Conservation (phyloP, 2,888 invertebrate genomes). For the Hemicrepidius hirtus region DNA sequence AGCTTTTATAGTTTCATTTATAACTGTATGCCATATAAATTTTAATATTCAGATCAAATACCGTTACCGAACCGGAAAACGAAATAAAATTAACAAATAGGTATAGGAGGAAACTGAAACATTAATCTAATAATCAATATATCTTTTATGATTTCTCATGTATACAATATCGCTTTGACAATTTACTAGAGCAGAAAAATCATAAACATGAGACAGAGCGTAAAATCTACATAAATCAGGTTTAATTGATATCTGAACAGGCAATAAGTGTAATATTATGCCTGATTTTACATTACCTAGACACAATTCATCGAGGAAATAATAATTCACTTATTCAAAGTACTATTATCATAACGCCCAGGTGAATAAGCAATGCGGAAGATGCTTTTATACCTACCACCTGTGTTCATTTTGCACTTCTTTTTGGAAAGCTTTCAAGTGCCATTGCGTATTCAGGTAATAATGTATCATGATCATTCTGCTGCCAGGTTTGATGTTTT, state of each 20-base stretch:
- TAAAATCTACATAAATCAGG: conserved; percentile 18
- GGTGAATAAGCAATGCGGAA: conserved; percentile 10
- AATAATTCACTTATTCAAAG: conserved; percentile 28
- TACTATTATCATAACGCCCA: conserved; percentile 17
- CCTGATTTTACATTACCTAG: conserved; percentile 28
- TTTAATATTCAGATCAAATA: too few relatives aligned
- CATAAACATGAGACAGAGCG: neutral
- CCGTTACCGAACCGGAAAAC: too few relatives aligned
- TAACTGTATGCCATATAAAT: too few relatives aligned
- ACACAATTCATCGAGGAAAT: conserved; percentile 17
- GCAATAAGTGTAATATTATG: conserved; percentile 13
- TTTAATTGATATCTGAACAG: conserved; percentile 21
- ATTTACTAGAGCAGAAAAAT: conserved; percentile 5
- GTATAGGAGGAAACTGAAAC: neutral
- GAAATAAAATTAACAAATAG: too few relatives aligned
- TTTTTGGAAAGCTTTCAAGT: conserved; percentile 14
- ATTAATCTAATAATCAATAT: conserved; percentile 2
- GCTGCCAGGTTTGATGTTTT: neutral
- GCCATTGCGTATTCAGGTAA: neutral
- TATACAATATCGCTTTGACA: conserved; percentile 9
- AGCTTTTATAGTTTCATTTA: too few relatives aligned
- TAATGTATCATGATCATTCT: neutral
- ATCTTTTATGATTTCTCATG: conserved; percentile 10
- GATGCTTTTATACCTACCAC: conserved; percentile 17
- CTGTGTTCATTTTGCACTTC: conserved; percentile 3